phyloP scores from a whole-genome alignment of 2,113 vertebrate genomes.

The Cygnus atratus region DNA sequence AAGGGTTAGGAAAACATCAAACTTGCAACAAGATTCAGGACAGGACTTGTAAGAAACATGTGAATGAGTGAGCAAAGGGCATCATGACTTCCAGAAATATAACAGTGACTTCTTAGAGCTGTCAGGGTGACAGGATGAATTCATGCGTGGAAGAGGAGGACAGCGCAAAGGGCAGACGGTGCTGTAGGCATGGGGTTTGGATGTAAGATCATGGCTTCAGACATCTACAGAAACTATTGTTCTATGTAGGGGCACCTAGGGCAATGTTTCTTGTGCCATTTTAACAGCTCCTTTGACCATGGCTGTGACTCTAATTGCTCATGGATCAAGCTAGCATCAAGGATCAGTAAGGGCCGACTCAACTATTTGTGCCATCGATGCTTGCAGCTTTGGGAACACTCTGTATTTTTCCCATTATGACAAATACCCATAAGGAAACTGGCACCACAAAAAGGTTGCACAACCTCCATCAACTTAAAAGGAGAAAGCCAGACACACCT shows the following conservation, averaged over 20 bases:
- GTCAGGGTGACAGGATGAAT: fast-evolving
- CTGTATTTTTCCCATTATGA: slow-evolving; percentile 38
- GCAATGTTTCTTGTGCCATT: background rate
- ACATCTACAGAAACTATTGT: background rate
- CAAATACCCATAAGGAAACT: slow-evolving; percentile 57
- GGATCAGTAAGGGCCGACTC: background rate
- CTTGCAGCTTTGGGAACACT: slow-evolving; percentile 5
- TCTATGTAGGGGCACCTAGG: background rate
- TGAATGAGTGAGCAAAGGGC: background rate
- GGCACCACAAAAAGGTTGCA: slow-evolving; percentile 34
- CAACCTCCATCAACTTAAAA: slow-evolving; percentile 51
- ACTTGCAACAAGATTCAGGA: background rate
- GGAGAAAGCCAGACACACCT: slow-evolving; percentile 60
- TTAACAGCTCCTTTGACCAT: background rate
- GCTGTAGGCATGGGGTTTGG: background rate
- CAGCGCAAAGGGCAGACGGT: background rate
- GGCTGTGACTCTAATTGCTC: background rate
- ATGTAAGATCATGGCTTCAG: background rate
- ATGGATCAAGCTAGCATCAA: background rate
- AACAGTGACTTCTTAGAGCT: background rate
- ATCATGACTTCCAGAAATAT: background rate
- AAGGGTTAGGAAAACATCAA: slow-evolving; percentile 6
- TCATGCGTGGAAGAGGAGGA: background rate
- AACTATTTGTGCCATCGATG: background rate
- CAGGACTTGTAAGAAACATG: background rate